Base-by-base conservation (phyloP, 92 coral and sea anemone species). In the Epizoanthus stellaris region DNA sequence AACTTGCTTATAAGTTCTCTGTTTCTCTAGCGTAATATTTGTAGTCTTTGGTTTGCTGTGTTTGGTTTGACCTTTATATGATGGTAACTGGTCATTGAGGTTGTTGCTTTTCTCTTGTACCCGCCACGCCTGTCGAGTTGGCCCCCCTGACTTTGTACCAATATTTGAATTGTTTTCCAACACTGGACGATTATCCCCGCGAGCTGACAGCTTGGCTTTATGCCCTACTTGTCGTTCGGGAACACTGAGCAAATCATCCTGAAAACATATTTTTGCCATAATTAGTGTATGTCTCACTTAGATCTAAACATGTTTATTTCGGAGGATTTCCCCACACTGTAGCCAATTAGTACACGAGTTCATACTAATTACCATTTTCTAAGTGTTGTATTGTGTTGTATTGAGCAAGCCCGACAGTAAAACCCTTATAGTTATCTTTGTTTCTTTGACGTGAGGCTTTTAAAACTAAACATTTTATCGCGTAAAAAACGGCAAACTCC, bases 31-130 rank as follows among this genome's bases (percentile, higher is more conserved):
- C 25, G 42, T 59, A 45, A 63, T 20, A 49, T 83, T 79, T 77
- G 85, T 80, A 77, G 70, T 67, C 62, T 86, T 77, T 77, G 36
- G n/a, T 53, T 59, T 79, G 47, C 20, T 63, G 23, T 62, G 83
- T 14, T 42, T 63, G 19, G 39, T 7, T 23, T 64, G 53, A 79
- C 39, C 49, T 79, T 57, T 39, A 9, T 21, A 57, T 4, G 82
- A 40, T 34, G 30, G 60, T 19, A 25, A 13, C 6, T 25, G 20
- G 15, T 62, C 83, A 43, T 79, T 63, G 6, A 20, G 43, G 9
- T 65, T 19, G 16, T 54, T 82, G 39, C 43, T 42, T 56, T 56
- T 59, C 62, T 36, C 59, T 45, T 54, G 66, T 14, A 16, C 67
- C 7, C 17, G 53, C 79, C 86, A 69, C 2, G 54, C 76, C 52